Conservation (phyloP, 1,140 invertebrate genomes). For the Megalonaias nervosa region DNA sequence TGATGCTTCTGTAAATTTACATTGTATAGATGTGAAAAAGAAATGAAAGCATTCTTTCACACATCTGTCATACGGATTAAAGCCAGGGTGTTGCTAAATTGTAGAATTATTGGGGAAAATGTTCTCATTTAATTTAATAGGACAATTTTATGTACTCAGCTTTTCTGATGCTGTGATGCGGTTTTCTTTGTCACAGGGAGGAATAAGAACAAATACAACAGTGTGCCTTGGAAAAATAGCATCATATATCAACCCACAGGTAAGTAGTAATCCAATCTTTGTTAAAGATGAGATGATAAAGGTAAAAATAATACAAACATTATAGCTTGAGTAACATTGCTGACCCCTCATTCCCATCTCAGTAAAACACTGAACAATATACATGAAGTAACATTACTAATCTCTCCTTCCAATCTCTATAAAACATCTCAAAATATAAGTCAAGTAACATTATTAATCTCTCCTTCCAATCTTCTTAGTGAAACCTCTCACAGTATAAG, state of each 20-base stretch:
- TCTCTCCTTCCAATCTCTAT: background rate
- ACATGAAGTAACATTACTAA: background rate
- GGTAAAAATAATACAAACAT: background rate
- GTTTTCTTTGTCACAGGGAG: conserved; percentile 73
- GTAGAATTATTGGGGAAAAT: too few relatives aligned
- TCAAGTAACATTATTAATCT: too few relatives aligned
- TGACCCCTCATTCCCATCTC: background rate
- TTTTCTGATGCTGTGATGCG: background rate
- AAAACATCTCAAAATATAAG: background rate
- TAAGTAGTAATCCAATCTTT: conserved; percentile 72
- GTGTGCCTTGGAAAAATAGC: conserved; percentile 99
- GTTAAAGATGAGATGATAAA: background rate
- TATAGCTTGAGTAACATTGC: background rate
- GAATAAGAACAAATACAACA: conserved; percentile 96
- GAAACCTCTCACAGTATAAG: too few relatives aligned
- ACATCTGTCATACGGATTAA: too few relatives aligned
- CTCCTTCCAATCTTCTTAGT: too few relatives aligned
- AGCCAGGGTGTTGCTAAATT: too few relatives aligned
- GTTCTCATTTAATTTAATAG: too few relatives aligned
- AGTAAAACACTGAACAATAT: background rate
- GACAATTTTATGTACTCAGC: too few relatives aligned
- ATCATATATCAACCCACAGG: conserved; percentile 90
- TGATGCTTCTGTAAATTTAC: too few relatives aligned
- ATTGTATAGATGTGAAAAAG: too few relatives aligned
- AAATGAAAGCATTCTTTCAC: too few relatives aligned